Percentiles rank a stretch among this genome's conserved stretches.
Evolutionary conservation across 2,888 invertebrate genomes (phyloP).

Genomic region (Scaptomyza tumidula): DNA sequence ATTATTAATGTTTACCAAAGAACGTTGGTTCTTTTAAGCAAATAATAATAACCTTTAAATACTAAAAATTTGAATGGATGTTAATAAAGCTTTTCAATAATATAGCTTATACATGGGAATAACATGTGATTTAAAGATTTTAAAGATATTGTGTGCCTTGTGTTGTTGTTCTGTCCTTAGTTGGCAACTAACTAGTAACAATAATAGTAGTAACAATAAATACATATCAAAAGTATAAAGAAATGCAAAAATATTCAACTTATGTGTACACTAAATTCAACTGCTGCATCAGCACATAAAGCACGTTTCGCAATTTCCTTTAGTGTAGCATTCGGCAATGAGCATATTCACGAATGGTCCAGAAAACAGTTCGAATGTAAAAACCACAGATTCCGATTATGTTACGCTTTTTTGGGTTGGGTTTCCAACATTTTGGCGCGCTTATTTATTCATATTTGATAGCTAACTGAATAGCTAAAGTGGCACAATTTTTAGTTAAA

Average conservation of each 20-base stretch:
- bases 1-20: no score
- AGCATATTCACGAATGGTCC: not conserved
- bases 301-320: not conserved
- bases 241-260: not conserved
- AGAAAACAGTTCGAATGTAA: not conserved
- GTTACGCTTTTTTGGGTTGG: not conserved
- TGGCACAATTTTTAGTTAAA: constrained; percentile 36
- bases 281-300: not conserved
- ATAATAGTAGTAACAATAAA: no score
- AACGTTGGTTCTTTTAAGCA: no score
- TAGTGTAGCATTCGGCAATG: not conserved
- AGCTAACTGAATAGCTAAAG: constrained; percentile 9
- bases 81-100: no score
- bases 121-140: no score
- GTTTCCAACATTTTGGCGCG: constrained; percentile 3
- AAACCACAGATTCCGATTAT: not conserved
- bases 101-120: no score
- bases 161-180: no score
- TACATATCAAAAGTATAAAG: no score
- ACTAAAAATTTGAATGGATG: no score
- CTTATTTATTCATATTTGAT: constrained; percentile 53
- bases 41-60: no score
- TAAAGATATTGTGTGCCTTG: no score
- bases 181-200: no score
- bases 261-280: not conserved